A percentile compares a stretch with the other conserved stretches of the same genome.
Conservation (phyloP, 2,797 vertebrate genomes). For the Coracias cyanogaster region DNA sequence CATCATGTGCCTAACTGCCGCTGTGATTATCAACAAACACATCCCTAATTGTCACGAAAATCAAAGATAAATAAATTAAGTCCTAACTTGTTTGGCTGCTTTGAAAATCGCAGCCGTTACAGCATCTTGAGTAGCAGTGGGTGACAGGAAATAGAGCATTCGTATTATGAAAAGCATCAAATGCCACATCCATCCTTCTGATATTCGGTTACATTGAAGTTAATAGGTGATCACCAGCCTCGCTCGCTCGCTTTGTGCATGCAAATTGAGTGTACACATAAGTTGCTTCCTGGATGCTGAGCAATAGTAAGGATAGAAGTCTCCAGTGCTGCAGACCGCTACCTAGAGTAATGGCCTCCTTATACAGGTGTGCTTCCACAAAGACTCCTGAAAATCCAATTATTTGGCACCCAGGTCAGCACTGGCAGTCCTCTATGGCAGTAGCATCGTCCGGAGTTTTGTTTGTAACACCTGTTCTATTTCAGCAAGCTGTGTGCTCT, state of each 20-base stretch:
- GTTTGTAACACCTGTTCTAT: not conserved
- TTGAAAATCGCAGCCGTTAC: not conserved
- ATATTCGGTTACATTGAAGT: not conserved
- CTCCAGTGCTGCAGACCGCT: not conserved
- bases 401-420: not conserved
- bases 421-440: not conserved
- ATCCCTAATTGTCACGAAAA: not conserved
- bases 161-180: not conserved
- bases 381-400: not conserved
- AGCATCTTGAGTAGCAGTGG: not conserved
- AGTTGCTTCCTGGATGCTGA: not conserved
- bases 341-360: not conserved
- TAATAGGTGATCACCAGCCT: not conserved
- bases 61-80: not conserved
- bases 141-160: not conserved
- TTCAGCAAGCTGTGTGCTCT: not conserved
- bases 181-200: not conserved
- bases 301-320: not conserved
- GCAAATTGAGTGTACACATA: accelerated
- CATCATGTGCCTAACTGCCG: not conserved
- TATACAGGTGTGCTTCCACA: accelerated
- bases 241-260: accelerated
- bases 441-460: not conserved
- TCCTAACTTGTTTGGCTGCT: not conserved
- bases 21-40: not conserved